Evolutionary conservation across 2,797 vertebrate genomes (phyloP), one percentile per base, ranked within the genome.

Genomic region (Thaleichthys pacificus): DNA sequence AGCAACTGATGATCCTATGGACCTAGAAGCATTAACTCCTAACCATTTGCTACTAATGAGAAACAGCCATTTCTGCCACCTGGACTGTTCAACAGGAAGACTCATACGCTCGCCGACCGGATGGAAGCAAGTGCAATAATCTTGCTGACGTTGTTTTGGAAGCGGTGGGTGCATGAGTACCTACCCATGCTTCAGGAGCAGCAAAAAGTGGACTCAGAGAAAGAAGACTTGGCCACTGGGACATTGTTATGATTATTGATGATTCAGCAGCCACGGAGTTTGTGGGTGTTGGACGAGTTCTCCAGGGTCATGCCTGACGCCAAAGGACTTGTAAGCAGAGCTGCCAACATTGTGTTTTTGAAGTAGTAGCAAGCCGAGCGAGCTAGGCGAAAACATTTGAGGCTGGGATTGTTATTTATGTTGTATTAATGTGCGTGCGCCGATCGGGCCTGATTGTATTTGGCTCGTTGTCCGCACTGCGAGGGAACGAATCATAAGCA

Each of bases 101-200:
- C 17, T 21, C 11, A 3, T 66, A 66, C 15, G 19, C 19, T 1
- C 35, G 32, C 5, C 19, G 64, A 5, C n/a, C n/a, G n/a, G 42
- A 21, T 67, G 42, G 66, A 67, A 26, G 47, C 66, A 67, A 8
- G 21, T 19, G 1, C 38, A 67, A n/a, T 67, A n/a, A 51, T 21
- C 22, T 67, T 7, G 42, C 66, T 1, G 66, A 67, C 24, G n/a
- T 14, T 67, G 9, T 67, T 67, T 6, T 67, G 66, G 38, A 67
- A 49, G 24, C 24, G 24, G 24, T 26, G 24, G 24, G 24, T 26
- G 24, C 24, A 26, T 26, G 24, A 26, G 24, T 26, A 26, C 24
- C 24, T 26, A 26, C 24, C 24, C 24, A 26, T 26, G 24, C 24
- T 26, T 26, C 24, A 26, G 24, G 24, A 26, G 24, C 24, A 2